Evolutionary conservation across 1,140 invertebrate genomes (phyloP), one percentile per base, ranked within the genome.

Genomic region (Tetranychus cinnabarinus): DNA sequence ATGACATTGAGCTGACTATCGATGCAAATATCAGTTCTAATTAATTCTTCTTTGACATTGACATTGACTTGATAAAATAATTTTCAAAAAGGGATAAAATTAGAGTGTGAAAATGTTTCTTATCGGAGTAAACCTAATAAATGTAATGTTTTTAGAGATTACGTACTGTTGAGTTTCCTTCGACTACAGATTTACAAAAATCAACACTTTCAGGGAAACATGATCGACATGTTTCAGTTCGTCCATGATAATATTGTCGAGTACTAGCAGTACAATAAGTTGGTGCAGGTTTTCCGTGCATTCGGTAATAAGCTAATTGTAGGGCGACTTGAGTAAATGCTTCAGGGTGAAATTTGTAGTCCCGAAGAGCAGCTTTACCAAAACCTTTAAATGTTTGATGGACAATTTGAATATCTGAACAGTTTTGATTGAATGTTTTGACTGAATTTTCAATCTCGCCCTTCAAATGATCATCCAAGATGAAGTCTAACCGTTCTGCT

Each of bases 301-400:
- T 64, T 58, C 74, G 72, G 63, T 75, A 79, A 67, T 80, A 82
- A 8, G 79, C 74, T 63, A 80, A 72, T 65, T 83, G 81, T 57
- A 83, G 67, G 2, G 78, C 74, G 64, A 82, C 72, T 70, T 83
- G 82, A 23, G 81, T 71, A 69, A 77, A 79, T 3, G 79, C 75
- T 68, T 81, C 80, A 13, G 80, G 80, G 67, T 81, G 78, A 39
- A 80, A 62, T 45, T 72, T 70, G 35, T 71, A 66, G 3, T 52
- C 65, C 59, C 74, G 74, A 54, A 80, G 70, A 56, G 74, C 75
- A 7, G 71, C 68, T 66, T 77, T 79, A 31, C 79, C 80, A 69
- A 75, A 81, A 5, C 70, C 69, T 48, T 67, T 68, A 64, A 78
- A 80, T 1, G 67, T 62, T 7, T 68, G 64, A 54, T 69, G 68